These are phyloP conservation scores for Vanessa tameamea DNA, from an alignment of 1,140 invertebrate species.

Conservation along the genomic window DNA sequence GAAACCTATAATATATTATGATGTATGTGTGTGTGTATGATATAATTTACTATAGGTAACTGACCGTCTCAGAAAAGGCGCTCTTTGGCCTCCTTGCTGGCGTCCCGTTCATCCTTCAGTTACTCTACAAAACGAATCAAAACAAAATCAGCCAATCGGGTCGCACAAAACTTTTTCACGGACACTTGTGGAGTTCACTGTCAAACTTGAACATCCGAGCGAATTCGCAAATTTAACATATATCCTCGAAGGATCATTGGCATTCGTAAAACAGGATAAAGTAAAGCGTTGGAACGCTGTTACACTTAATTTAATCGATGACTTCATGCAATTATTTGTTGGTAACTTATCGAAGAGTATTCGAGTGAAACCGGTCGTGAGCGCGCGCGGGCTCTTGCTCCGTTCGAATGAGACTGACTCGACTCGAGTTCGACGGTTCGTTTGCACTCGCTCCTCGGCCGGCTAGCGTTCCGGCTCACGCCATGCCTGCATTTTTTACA, in stretches of 20 bases:
- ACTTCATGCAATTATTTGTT: conserved; percentile 75
- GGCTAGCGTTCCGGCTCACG: conserved; percentile 42
- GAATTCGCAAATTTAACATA: conserved; percentile 46
- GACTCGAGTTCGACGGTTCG: conserved; percentile 25
- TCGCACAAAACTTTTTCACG: conserved; percentile 74
- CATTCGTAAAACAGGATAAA: neutral
- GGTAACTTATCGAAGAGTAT: conserved; percentile 67
- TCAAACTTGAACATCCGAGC: conserved; percentile 60
- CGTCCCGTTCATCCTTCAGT: conserved; percentile 72
- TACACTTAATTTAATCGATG: conserved; percentile 75
- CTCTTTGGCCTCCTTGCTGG: conserved; percentile 71
- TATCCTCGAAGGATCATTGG: conserved; percentile 43
- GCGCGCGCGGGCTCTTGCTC: conserved; percentile 53
- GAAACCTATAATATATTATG: neutral
- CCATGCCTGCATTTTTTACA: conserved; percentile 68
- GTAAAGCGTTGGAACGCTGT: neutral
- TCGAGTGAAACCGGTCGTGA: conserved; percentile 41
- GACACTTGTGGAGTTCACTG: conserved; percentile 75
- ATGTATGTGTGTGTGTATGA: neutral
- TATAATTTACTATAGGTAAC: conserved; percentile 34
- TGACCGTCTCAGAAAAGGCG: conserved; percentile 73
- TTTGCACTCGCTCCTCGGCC: conserved; percentile 43
- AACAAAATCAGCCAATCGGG: conserved; percentile 59
- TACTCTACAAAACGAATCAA: conserved; percentile 48
- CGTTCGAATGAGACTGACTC: conserved; percentile 61